Base-by-base conservation (phyloP, 2,888 invertebrate species). In the Drosophila mimetica region DNA sequence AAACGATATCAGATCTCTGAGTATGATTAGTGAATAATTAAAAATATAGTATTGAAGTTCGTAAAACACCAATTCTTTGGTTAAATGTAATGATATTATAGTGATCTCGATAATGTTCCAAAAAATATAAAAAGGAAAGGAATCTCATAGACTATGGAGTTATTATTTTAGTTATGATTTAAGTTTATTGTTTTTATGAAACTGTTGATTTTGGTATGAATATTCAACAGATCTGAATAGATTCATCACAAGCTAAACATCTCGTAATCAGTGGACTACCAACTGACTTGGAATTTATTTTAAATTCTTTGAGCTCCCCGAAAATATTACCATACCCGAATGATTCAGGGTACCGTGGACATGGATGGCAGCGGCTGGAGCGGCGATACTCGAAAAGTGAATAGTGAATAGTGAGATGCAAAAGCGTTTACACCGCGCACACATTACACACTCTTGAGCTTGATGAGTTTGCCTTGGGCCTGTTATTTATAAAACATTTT, bases 401-500 rank as follows among this genome's bases (percentile, higher is more conserved):
- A 36, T 44, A 32, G 44, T 44, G 54, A 22, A 37, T 53, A 30
- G 50, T 55, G 66, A 66, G 67, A 69, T 67, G 67, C 67, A 69
- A 69, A 69, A 52, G 41, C 69, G 47, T 69, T 69, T 67, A 46
- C 60, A 41, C 41, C 39, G n/a, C 52, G 9, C 25, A 51, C 39
- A 51, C 58, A 51, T 39, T 60, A 51, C 39, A 51, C 58, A 51
- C 51, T 60, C 18, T 41, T 42, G n/a, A n/a, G 37, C 37, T 52
- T 57, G 46, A 47, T 39, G 30, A 47, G 55, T 65, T 65, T 63
- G 76, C 44, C 59, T 71, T 59, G 41, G 53, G 71, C 60, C 75
- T 54, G 61, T 53, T 76, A 60, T 79, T 77, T 77, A 47, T 47
- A 66, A 60, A 75, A 66, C 61, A 60, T 47, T 61, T 76, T 67